Evolutionary conservation across 2,888 invertebrate genomes (phyloP).

Genomic region (Mesochorus sp.): DNA sequence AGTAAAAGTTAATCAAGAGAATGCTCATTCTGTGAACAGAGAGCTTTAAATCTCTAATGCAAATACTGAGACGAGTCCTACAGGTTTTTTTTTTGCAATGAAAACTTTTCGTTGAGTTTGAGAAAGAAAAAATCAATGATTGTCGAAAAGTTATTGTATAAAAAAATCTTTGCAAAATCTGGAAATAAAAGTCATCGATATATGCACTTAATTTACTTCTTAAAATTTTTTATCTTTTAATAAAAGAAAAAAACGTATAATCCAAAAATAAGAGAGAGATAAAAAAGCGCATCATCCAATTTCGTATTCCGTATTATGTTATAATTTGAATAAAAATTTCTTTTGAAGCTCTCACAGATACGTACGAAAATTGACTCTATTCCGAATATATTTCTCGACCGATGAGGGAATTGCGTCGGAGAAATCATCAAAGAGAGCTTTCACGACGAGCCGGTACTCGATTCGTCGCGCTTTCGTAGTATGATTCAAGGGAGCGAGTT

Average conservation of each 20-base stretch:
- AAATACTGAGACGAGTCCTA: neutral
- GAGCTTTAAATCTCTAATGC: constrained; percentile 35
- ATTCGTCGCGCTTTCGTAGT: constrained; percentile 18
- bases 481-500: constrained; percentile 12
- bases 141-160: neutral
- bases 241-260: neutral
- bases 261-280: neutral
- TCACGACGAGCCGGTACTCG: neutral
- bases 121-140: constrained; percentile 2
- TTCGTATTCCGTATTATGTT: neutral
- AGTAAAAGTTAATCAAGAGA: constrained; percentile 2
- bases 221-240: neutral
- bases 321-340: neutral
- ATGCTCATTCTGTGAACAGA: neutral
- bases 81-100: neutral
- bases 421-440: constrained; percentile 36
- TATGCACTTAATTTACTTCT: too few species aligned
- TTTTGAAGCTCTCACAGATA: neutral
- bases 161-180: neutral
- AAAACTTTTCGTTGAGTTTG: constrained; percentile 1
- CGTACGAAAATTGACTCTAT: constrained; percentile 5
- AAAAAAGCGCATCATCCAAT: neutral
- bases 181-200: too few species aligned
- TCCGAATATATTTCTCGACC: neutral
- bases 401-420: constrained; percentile 1